Evolutionary conservation across 2,888 invertebrate species (phyloP), one percentile per base, ranked within the genome.

Genomic region (Nomada ruficornis): DNA sequence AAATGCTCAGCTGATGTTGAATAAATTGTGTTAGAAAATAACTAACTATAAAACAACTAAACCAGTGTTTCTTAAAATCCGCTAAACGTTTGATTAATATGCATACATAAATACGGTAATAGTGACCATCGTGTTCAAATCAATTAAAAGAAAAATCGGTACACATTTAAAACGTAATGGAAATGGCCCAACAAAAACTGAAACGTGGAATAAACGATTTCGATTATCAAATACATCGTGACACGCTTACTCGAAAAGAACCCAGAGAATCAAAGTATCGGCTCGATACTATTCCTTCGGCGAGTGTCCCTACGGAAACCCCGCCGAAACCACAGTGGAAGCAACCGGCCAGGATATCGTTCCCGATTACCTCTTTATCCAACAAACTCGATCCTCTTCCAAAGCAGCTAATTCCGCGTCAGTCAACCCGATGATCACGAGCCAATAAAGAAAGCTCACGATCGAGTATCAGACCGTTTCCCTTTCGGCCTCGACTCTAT

Each of bases 341-440:
- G 57, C 13, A 15, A n/a, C 52, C 26, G 52, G n/a, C 50, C 50
- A 20, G 3, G 2, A 23, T 68, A 20, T 52, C 20, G 52, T 20
- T 29, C 3, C 9, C 52, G 20, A 36, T 36, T 52, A 54, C 29
- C 57, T 44, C 44, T 59, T 11, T 23, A 13, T 26, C 26, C 44
- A 36, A 2, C 1, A 10, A 69, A 59, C 36, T 13, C 47, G 68
- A 36, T 57, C 42, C 26, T 15, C 18, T 26, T 7, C 2, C 57
- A 18, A 2, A 11, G 59, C 52, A 69, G 52, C 15, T 60, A 75
- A 69, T 75, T 75, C 26, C 69, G n/a, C 26, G 15, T 60, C 69
- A 26, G 60, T 18, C 60, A 69, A 26, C 42, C 42, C 26, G 55
- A 57, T 29, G 15, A 47, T 44, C 13, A 36, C 10, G 20, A 23